Percentiles rank a stretch among this genome's conserved stretches.
phyloP scores from a whole-genome alignment of 2,888 invertebrate species.

The Onchidella celtica region DNA sequence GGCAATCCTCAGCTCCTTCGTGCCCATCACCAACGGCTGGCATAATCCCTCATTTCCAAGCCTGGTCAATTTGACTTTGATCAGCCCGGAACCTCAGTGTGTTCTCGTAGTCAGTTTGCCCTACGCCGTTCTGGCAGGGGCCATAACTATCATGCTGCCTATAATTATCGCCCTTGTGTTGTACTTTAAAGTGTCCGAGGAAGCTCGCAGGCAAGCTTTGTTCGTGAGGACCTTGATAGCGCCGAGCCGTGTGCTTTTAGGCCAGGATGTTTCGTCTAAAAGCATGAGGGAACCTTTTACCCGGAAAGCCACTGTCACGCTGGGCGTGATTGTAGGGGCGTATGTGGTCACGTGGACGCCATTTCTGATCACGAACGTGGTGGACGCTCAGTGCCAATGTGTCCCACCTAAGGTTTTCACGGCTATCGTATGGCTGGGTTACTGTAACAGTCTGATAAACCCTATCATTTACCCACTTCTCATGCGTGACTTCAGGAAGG shows the following conservation, averaged over 20 bases:
- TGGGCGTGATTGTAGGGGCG: constrained; percentile 72
- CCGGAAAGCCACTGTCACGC: constrained; percentile 69
- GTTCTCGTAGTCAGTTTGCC: constrained; percentile 67
- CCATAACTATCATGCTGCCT: constrained; percentile 70
- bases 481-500: constrained; percentile 72
- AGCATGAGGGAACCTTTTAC: constrained; percentile 72
- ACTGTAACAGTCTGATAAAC: constrained; percentile 70
- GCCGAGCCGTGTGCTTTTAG: constrained; percentile 68
- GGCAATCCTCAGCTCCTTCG: constrained; percentile 69
- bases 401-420: constrained; percentile 64
- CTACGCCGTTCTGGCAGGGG: constrained; percentile 65
- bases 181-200: constrained; percentile 71
- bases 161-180: constrained; percentile 68
- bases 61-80: constrained; percentile 66
- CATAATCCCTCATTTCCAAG: constrained; percentile 66
- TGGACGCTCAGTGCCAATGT: constrained; percentile 65
- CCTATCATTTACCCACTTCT: constrained; percentile 74
- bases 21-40: constrained; percentile 70
- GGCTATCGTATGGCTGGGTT: constrained; percentile 71
- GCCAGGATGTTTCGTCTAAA: constrained; percentile 63
- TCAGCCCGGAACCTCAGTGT: constrained; percentile 64
- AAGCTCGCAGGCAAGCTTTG: constrained; percentile 70
- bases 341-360: constrained; percentile 74
- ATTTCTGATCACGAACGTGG: constrained; percentile 66
- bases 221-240: constrained; percentile 67